These are phyloP conservation scores for Stramonita haemastoma DNA, from an alignment of 2,888 invertebrate species.

Conservation along the genomic window DNA sequence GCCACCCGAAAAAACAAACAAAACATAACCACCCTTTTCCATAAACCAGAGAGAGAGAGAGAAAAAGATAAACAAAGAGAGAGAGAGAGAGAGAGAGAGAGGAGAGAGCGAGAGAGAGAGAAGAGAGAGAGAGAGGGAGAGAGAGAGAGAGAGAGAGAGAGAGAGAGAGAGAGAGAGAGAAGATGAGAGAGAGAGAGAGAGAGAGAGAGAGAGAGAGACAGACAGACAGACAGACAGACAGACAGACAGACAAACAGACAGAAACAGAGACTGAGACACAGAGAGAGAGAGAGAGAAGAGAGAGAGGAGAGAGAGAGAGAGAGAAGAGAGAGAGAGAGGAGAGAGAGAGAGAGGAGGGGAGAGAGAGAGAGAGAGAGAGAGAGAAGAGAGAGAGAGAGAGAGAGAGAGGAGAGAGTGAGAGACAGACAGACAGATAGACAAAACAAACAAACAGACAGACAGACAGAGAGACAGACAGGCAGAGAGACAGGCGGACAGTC, in stretches of 20 bases:
- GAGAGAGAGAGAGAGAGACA: conserved; percentile 25
- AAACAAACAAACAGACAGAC: background rate
- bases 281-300: background rate
- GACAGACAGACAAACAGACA: too few relatives aligned
- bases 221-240: conserved; percentile 23
- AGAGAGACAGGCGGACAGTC: background rate
- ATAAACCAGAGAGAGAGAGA: too few relatives aligned
- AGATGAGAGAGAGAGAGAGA: background rate
- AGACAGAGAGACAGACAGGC: background rate
- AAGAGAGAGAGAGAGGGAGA: background rate
- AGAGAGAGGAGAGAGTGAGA: background rate
- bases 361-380: background rate
- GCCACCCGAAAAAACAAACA: too few relatives aligned
- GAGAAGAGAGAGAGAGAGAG: background rate
- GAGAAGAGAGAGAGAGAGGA: background rate
- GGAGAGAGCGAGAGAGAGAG: background rate
- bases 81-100: too few relatives aligned
- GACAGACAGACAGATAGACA: too few relatives aligned
- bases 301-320: background rate
- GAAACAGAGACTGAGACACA: background rate
- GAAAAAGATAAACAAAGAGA: too few relatives aligned
- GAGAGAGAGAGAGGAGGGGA: background rate
- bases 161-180: conserved; percentile 32
- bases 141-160: background rate
- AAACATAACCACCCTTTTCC: too few relatives aligned